Conservation (phyloP, 2,888 invertebrate species). For the Phorcus lineatus region DNA sequence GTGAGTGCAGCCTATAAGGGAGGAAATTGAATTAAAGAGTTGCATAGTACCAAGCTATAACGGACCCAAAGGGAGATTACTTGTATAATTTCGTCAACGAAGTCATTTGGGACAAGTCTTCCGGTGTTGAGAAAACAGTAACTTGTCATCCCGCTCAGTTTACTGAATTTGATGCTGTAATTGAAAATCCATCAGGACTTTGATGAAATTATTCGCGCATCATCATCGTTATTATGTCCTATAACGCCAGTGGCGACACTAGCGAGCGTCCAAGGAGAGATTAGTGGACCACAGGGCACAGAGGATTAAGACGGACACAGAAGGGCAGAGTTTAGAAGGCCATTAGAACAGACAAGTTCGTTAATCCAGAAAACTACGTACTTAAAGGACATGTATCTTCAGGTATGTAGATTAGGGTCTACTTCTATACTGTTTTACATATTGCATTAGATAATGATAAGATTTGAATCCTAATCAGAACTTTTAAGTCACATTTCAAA, state of each 20-base stretch:
- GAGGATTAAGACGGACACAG: too few species aligned
- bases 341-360: too few species aligned
- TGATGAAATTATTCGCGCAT: constrained; percentile 7
- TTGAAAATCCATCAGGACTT: constrained; percentile 3
- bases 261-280: too few species aligned
- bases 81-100: neutral
- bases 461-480: too few species aligned
- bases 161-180: constrained; percentile 9
- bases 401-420: too few species aligned
- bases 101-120: neutral
- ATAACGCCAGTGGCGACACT: neutral
- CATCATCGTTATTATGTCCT: constrained; percentile 1
- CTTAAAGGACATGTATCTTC: too few species aligned
- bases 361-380: too few species aligned
- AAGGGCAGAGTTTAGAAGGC: too few species aligned
- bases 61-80: neutral
- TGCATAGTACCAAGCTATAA: neutral
- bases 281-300: too few species aligned
- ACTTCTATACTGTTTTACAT: too few species aligned
- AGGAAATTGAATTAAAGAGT: neutral
- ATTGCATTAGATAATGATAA: too few species aligned
- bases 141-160: neutral
- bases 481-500: too few species aligned
- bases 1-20: neutral
- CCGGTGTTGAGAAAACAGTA: constrained; percentile 5